Base-by-base conservation (phyloP, 1,140 invertebrate genomes). In the Nephila pilipes region DNA sequence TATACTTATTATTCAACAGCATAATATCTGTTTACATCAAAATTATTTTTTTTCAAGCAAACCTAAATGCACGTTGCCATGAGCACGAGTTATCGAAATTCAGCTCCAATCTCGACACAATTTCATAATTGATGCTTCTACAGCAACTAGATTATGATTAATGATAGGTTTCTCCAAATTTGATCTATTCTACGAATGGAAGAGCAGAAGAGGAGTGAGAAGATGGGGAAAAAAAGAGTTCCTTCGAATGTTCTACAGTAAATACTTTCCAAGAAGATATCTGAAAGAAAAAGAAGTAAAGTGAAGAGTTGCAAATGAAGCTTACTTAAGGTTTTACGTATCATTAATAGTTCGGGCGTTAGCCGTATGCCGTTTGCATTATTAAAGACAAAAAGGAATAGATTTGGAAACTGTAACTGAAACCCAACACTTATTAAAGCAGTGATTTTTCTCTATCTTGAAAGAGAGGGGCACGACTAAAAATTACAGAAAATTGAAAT, bases 91-190 rank as follows among this genome's bases (percentile, higher is more conserved):
- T 55, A 83, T 83, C 22, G 54, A 54, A 83, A 54, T 10, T 29
- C 25, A 14, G n/a, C 29, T 32, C 25, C 69, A 3, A 25, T 29
- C n/a, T 83, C 81, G 54, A 38, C 81, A 3, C 46, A 83, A n/a
- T 83, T 22, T 83, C 46, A 38, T 83, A 83, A 83, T 83, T 83
- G 81, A 55, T 46, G 46, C 54, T 83, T 83, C 25, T 29, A 83
- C 38, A n/a, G 14, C 25, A 87, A 87, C 85, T 60, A 87, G 85
- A 87, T 87, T 63, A 60, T 87, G 85, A 87, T 87, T 87, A 87
- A 87, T 87, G 85, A 10, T 38, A 60, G 18, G 60, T 60, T 87
- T 87, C 58, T 63, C 18, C 58, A 22, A 83, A 60, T 87, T 58
- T 60, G 85, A 87, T 87, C n/a, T 36, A 58, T 18, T 36, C 54